Percentiles rank a stretch among this genome's conserved stretches.
These are phyloP conservation scores for Chiridota heheva DNA, from an alignment of 35 echinoderm and acorn worm genomes.

Conservation along the genomic window DNA sequence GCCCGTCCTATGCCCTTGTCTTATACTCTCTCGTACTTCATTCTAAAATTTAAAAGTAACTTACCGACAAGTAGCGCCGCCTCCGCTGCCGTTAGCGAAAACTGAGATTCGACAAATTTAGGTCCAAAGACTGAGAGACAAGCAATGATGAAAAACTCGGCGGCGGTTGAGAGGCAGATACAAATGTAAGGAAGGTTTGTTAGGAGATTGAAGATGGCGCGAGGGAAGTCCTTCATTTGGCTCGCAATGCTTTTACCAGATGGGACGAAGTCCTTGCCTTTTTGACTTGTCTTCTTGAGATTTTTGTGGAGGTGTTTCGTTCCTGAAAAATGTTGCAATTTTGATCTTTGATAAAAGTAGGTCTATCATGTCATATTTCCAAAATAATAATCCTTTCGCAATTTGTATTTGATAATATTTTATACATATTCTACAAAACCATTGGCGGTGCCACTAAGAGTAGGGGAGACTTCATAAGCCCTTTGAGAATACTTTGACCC, in stretches of 20 bases:
- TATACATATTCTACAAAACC: background rate
- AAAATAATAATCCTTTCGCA: background rate
- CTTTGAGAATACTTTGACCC: no score
- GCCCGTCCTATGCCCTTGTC: background rate
- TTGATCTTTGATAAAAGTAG: background rate
- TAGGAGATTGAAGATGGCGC: slow-evolving; percentile 59
- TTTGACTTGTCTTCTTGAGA: slow-evolving; percentile 15
- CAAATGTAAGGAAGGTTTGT: slow-evolving; percentile 72
- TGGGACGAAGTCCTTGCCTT: slow-evolving; percentile 35
- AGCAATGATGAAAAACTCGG: slow-evolving; percentile 75
- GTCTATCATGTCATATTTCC: background rate
- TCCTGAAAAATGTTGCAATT: background rate
- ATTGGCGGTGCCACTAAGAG: no score
- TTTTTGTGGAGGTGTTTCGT: slow-evolving; percentile 21
- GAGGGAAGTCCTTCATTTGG: slow-evolving; percentile 68
- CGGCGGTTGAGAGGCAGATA: slow-evolving; percentile 50
- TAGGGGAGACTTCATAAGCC: no score
- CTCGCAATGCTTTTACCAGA: slow-evolving; percentile 31
- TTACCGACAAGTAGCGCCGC: slow-evolving; percentile 85
- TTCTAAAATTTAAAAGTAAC: background rate
- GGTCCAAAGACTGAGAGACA: slow-evolving; percentile 81
- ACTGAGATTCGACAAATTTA: slow-evolving; percentile 91
- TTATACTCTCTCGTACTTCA: background rate
- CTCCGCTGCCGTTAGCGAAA: slow-evolving; percentile 61
- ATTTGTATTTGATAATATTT: background rate